phyloP scores from a whole-genome alignment of 2,113 vertebrate species.

The Vulpes vulpes region DNA sequence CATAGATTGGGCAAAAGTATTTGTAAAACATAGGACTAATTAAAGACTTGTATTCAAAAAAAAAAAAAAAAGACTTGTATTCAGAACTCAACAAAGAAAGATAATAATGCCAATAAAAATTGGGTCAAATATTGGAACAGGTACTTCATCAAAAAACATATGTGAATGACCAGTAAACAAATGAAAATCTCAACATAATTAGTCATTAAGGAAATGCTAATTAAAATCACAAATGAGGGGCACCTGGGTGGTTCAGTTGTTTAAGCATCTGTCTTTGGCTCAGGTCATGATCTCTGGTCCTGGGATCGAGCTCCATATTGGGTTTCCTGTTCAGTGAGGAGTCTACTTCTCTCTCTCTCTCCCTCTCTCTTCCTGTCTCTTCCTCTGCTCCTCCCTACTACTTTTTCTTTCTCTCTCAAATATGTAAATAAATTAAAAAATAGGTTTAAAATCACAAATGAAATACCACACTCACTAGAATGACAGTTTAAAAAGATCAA shows the following conservation, averaged over 20 bases:
- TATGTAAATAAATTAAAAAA: too few species aligned
- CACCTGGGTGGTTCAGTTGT: too few species aligned
- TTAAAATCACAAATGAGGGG: conserved; percentile 1
- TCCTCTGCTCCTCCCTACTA: too few species aligned
- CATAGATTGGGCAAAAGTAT: background rate
- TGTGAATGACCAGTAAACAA: background rate
- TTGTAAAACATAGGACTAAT: background rate
- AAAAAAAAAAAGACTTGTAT: background rate
- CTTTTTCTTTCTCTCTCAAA: too few species aligned
- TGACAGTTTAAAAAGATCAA: background rate
- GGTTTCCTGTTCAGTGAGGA: too few species aligned
- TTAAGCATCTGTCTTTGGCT: too few species aligned
- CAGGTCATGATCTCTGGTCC: too few species aligned
- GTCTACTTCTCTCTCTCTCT: too few species aligned
- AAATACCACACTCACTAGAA: background rate
- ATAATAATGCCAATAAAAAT: background rate
- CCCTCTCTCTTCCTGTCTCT: too few species aligned
- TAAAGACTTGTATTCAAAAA: background rate
- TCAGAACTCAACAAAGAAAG: background rate
- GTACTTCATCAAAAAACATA: background rate
- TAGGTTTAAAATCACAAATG: background rate
- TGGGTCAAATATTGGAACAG: conserved; percentile 4
- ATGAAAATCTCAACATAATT: background rate
- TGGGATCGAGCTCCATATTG: too few species aligned
- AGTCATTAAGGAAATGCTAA: background rate